Evolutionary conservation across 2,113 vertebrate species (phyloP), one percentile per base, ranked within the genome.

Genomic region (Apodemus sylvaticus): DNA sequence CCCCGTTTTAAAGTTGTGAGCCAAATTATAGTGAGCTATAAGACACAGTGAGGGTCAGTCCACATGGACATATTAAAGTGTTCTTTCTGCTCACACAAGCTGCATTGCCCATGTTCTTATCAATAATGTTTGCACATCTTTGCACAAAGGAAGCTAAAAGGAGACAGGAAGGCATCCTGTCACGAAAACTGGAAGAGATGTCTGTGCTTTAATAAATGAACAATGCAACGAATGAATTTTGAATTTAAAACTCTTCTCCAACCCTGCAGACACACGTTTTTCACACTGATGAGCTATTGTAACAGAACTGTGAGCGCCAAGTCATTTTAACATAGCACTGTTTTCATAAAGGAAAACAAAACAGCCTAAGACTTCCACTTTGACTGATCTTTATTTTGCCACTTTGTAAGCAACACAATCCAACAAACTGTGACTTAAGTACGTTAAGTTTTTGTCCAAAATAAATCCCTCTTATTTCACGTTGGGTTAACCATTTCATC

Each of bases 201-300:
- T 31, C 79, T 90, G 31, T 86, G 64, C 53, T 96, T 95, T 97
- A 95, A 97, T 96, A 97, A 96, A 95, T 94, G 92, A 96, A 85
- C 74, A 89, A 79, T 74, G 31, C 68, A 87, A 79, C 78, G 92
- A 95, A 90, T 97, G 68, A 97, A 94, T 97, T 96, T 96, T 94
- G 91, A 96, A 97, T 94, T 96, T 95, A 91, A 95, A 96, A 95
- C 42, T 96, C 82, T 95, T 95, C 94, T 94, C 93, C 95, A 82
- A 81, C 94, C 95, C 95, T 96, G 81, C 95, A 97, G 95, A 96
- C 97, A 96, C 86, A 91, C 94, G 97, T 97, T 96, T 97, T 95
- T 97, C 95, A 97, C 88, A 77, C 29, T 94, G 95, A 97, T 34
- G 51, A 96, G 90, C 97, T 91, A 93, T 39, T 95, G 82, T 78